These are phyloP conservation scores for Pachydiplax longipennis DNA, from an alignment of 2,888 invertebrate species.

Conservation along the genomic window DNA sequence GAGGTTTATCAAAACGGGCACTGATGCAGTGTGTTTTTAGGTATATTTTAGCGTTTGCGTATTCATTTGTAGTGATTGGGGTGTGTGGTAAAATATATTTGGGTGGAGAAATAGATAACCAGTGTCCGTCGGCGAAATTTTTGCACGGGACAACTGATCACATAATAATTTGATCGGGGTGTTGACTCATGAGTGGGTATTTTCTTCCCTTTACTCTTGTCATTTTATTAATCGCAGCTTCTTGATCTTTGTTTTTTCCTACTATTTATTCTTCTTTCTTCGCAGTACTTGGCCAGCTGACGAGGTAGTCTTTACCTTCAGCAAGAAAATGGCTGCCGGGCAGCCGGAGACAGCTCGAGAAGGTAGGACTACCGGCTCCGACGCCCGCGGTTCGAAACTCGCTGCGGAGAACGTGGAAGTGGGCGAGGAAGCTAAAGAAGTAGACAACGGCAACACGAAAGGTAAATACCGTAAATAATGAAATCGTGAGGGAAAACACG, in stretches of 20 bases:
- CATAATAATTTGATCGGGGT: too few relatives aligned
- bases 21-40: too few relatives aligned
- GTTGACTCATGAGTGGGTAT: too few relatives aligned
- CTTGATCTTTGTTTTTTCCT: background rate
- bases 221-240: too few relatives aligned
- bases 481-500: background rate
- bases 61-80: too few relatives aligned
- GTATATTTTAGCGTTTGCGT: too few relatives aligned
- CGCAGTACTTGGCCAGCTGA: constrained; percentile 7
- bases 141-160: too few relatives aligned
- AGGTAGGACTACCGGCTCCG: background rate
- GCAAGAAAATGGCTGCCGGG: constrained; percentile 3
- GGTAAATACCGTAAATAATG: background rate
- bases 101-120: too few relatives aligned
- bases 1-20: too few relatives aligned
- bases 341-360: constrained; percentile 12
- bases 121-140: too few relatives aligned
- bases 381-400: background rate
- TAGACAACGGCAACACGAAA: background rate
- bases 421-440: constrained; percentile 9
- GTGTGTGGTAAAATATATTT: too few relatives aligned
- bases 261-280: background rate
- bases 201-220: too few relatives aligned
- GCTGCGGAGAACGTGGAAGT: background rate
- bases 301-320: background rate